Base-by-base conservation (phyloP, 2,888 invertebrate genomes). In the Phyto melanocephala region DNA sequence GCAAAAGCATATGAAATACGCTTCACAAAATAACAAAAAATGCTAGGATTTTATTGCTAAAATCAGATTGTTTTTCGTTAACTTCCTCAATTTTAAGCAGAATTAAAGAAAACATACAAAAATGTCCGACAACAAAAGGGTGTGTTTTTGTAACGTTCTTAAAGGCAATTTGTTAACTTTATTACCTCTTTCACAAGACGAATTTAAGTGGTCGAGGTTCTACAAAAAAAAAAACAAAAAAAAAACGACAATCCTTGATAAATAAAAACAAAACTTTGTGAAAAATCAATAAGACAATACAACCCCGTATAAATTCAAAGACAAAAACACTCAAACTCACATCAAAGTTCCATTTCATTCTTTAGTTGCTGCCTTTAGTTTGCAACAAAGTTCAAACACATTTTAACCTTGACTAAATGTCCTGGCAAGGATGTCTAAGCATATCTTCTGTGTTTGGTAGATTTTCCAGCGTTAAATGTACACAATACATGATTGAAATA, bases 341-440 rank as follows among this genome's bases (percentile, higher is more conserved):
- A 47, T 4, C n/a, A 47, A 11, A 10, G 3, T 47, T 15, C 15
- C 15, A 6, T 47, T 68, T 17, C 13, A 1, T 33, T 42, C 20
- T 33, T 15, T 35, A 60, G 68, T 28, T 15, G 22, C 37, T 74
- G 17, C 28, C 15, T 63, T 76, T 68, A 8, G 47, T 20, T 58
- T 50, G 24, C 50, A 60, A 35, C 22, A 40, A 60, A 81, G 81
- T 78, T 78, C 77, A 78, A 58, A 68, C 63, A 81, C 77, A 68
- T 74, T 65, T 68, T 56, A 74, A 78, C 81, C 81, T 81, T 81
- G 77, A 74, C 58, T 50, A 71, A 42, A 78, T 72, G 47, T 68
- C 67, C 62, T 74, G 67, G 67, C 77, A 78, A 81, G 77, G 68
- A 63, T 78, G 72, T 81, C 81, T 74, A 54, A 70, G 37, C 35